A percentile compares a stretch with the other conserved stretches of the same genome.
Conservation (phyloP, 2,797 vertebrate species). For the Anguilla obscura region DNA sequence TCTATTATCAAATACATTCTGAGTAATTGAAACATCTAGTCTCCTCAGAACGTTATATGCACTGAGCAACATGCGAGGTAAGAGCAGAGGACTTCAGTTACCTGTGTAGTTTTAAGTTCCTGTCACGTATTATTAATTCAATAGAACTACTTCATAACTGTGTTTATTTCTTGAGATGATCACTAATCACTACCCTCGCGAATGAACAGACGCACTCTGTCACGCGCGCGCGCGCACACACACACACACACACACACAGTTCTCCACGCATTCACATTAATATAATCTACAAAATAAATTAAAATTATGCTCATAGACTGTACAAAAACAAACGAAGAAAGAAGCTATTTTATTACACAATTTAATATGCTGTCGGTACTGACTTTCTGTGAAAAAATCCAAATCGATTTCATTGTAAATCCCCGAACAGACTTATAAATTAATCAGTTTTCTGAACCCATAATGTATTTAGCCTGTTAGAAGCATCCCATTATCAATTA, state of each 20-base stretch:
- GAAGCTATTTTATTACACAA: not conserved
- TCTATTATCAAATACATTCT: not conserved
- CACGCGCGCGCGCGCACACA: not conserved
- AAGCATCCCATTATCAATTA: not conserved
- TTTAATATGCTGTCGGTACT: not conserved
- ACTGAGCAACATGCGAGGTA: not conserved
- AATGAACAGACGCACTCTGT: not conserved
- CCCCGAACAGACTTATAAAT: not conserved
- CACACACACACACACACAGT: no score
- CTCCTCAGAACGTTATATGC: not conserved
- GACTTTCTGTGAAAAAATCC: not conserved
- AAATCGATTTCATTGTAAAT: not conserved
- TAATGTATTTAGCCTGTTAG: not conserved
- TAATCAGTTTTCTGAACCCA: not conserved
- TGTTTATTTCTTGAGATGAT: not conserved
- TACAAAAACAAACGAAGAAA: not conserved
- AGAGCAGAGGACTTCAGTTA: not conserved
- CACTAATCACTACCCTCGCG: not conserved
- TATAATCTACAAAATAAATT: not conserved
- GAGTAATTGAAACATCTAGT: not conserved
- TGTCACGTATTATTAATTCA: not conserved
- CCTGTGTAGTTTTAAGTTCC: not conserved
- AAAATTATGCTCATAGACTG: not conserved
- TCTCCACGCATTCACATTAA: not conserved
- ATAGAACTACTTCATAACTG: not conserved